Evolutionary conservation across 2,888 invertebrate species (phyloP).

Genomic region (Bugula neritina): DNA sequence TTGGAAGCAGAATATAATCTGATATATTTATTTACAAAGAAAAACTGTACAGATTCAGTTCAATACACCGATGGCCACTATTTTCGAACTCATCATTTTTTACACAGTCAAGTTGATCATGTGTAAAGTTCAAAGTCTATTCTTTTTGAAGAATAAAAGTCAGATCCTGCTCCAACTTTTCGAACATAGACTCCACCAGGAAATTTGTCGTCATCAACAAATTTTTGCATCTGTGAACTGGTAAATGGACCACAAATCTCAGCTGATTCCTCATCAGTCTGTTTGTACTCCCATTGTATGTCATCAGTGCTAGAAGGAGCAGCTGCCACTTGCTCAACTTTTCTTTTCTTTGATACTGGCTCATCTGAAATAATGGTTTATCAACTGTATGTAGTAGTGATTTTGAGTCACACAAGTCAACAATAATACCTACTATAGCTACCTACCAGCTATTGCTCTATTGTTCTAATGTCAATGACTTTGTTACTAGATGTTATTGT

Average conservation of each 20-base stretch:
- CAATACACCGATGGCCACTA: no score
- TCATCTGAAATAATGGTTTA: not conserved
- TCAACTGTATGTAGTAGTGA: not conserved
- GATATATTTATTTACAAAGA: no score
- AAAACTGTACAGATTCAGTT: no score
- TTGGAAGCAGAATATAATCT: constrained; percentile 34
- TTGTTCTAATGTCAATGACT: no score
- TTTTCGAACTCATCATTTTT: no score
- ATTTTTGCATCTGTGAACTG: constrained; percentile 79
- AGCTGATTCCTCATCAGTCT: constrained; percentile 68
- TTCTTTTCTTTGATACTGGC: constrained; percentile 8
- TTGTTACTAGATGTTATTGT: no score
- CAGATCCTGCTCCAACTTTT: constrained; percentile 60
- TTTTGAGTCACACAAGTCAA: not conserved
- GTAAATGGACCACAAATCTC: constrained; percentile 78
- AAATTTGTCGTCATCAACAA: constrained; percentile 75
- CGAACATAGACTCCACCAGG: constrained; percentile 74
- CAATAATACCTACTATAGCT: no score
- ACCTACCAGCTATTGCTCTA: no score
- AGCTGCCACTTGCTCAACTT: not conserved
- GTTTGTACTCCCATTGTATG: constrained; percentile 84
- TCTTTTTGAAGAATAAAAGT: constrained; percentile 79
- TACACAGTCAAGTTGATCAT: no score
- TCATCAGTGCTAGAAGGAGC: constrained; percentile 27
- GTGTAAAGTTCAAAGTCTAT: constrained; percentile 86